Evolutionary conservation across 2,797 vertebrate species (phyloP).

Genomic region (Manis crassicaudata): DNA sequence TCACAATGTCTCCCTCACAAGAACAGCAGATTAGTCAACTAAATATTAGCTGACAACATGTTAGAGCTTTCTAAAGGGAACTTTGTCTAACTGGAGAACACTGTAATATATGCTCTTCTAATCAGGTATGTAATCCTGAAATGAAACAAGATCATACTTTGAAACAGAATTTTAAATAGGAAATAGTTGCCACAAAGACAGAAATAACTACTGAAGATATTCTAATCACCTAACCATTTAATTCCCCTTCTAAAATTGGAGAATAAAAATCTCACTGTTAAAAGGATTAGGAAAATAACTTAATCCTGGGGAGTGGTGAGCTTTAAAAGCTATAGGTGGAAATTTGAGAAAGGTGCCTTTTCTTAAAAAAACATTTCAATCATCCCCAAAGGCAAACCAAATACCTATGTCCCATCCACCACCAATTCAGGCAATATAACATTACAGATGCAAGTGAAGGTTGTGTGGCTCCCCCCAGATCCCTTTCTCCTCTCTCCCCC

Average conservation of each 20-base stretch:
- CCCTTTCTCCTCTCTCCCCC: neutral
- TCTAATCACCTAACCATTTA: conserved; percentile 30
- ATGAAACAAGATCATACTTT: conserved; percentile 47
- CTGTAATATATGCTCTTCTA: conserved; percentile 24
- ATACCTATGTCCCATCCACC: neutral
- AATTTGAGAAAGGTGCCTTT: conserved; percentile 29
- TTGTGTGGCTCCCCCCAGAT: neutral
- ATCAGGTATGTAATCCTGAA: neutral
- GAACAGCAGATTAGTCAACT: conserved; percentile 9
- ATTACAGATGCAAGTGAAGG: neutral
- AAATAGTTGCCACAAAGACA: neutral
- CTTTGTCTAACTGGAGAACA: conserved; percentile 23
- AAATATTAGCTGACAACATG: neutral
- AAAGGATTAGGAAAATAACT: conserved; percentile 31
- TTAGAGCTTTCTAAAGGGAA: conserved; percentile 3
- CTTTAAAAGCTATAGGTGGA: neutral
- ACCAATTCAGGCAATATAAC: neutral
- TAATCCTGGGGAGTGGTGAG: neutral
- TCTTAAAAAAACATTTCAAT: conserved; percentile 8
- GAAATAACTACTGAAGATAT: neutral
- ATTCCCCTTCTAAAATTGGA: conserved; percentile 41
- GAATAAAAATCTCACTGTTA: conserved; percentile 6
- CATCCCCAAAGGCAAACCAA: neutral
- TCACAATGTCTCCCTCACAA: neutral
- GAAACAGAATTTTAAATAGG: conserved; percentile 48